Evolutionary conservation across 2,797 vertebrate species (phyloP), one percentile per base, ranked within the genome.

Genomic region (Acanthopagrus latus): DNA sequence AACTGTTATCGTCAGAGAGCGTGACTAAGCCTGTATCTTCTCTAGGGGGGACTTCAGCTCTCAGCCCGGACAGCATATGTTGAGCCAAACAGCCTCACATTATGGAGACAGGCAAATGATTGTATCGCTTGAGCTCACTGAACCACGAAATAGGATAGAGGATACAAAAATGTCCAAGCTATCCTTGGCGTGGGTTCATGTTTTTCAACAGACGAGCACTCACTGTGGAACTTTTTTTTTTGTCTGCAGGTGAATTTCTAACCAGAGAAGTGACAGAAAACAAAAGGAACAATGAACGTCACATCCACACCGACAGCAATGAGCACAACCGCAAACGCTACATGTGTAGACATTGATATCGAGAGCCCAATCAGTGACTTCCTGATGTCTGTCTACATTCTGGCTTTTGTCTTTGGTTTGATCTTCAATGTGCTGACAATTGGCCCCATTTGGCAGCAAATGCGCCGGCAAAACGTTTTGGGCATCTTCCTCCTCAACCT

Each of bases 401-500:
- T 94, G 23, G 87, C 88, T 10, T 95, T 96, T 33, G 74, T 94
- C 29, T 72, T 95, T 7, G 95, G 95, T 16, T 54, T 96, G 76
- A 76, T 91, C 64, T 92, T 95, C 71, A 95, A 96, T 57, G 13
- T 94, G 3, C 38, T 96, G n/a, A 96, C 95, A 2, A 60, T 95
- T 5, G 86, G 93, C 29, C 96, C 95, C 41, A 95, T 96, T 50
- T 71, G 85, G 25, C 89, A 92, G 29, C 95, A 95, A 88, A 92
- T 96, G 51, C 76, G 64, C 20, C 90, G 64, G 41, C 81, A 88
- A 62, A 96, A 96, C 3, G 60, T 96, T 13, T 82, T 96, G 21
- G 95, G 94, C 11, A 92, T 96, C 74, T 96, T 94, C 83, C 91
- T 96, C 33, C 88, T 96, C 38, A 89, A 76, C 82, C 86, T 96